Conservation (phyloP, 30 jellyfish, hydroid and myxozoan genomes). For the Catostylus mosaicus region DNA sequence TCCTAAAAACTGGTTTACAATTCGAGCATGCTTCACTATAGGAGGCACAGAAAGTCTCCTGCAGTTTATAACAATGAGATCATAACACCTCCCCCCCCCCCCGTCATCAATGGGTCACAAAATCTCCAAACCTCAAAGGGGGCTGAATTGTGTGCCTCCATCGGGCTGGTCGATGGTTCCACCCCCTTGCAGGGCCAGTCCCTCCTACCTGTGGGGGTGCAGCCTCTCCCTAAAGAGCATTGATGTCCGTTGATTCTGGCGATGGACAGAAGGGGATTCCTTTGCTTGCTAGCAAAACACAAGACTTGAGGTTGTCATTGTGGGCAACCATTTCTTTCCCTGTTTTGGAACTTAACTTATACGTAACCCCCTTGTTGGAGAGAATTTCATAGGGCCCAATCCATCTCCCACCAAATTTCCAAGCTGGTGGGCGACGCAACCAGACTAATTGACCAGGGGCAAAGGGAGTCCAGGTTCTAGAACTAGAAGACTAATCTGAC, state of each 20-base stretch:
- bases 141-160: conserved; percentile 13
- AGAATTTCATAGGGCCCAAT: conserved; percentile 15
- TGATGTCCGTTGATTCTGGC: conserved; percentile 7
- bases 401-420: conserved; percentile 24
- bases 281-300: conserved; percentile 29
- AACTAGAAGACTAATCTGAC: neutral
- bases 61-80: too few species aligned
- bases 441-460: conserved; percentile 10
- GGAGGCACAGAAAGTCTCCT: too few species aligned
- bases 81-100: conserved; percentile 23
- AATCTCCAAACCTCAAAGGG: conserved; percentile 20
- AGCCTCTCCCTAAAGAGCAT: conserved; percentile 8
- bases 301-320: conserved; percentile 23
- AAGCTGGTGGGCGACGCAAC: conserved; percentile 15
- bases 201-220: neutral
- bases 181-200: neutral
- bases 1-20: too few species aligned
- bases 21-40: too few species aligned
- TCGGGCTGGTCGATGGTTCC: conserved; percentile 5
- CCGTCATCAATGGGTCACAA: conserved; percentile 23
- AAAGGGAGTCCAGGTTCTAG: conserved; percentile 17
- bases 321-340: conserved; percentile 21
- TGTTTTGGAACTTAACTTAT: neutral
- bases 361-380: conserved; percentile 30
- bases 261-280: conserved; percentile 17